Conservation (phyloP, 2,888 invertebrate genomes). For the Eupithecia inturbata region DNA sequence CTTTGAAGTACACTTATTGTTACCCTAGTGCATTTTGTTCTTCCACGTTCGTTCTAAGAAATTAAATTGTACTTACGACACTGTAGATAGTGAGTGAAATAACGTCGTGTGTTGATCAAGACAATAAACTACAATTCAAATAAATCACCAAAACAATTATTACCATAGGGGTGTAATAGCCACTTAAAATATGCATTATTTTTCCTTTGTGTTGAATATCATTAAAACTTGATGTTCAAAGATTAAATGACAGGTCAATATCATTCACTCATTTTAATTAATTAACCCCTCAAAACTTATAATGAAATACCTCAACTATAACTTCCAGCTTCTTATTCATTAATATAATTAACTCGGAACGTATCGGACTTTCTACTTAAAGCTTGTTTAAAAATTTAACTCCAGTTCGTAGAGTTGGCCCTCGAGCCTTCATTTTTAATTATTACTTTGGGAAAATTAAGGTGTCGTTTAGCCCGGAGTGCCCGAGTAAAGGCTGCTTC, state of each 20-base stretch:
- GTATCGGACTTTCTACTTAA: slow-evolving; percentile 82
- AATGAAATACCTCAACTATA: slow-evolving; percentile 46
- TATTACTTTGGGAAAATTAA: slow-evolving; percentile 85
- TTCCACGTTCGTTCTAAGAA: neutral
- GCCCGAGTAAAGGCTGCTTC: slow-evolving; percentile 70
- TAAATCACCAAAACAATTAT: no score
- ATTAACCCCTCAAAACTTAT: slow-evolving; percentile 31
- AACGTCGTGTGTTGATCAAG: no score
- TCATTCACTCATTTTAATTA: slow-evolving; percentile 10
- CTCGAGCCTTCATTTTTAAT: slow-evolving; percentile 83
- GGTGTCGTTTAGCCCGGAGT: slow-evolving; percentile 81
- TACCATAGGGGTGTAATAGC: no score
- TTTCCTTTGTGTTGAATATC: neutral
- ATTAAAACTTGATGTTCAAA: neutral
- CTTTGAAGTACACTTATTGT: neutral
- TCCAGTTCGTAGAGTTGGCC: slow-evolving; percentile 69
- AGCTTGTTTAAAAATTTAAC: slow-evolving; percentile 82
- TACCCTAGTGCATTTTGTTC: neutral
- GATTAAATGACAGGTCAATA: neutral
- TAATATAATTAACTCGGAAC: slow-evolving; percentile 78
- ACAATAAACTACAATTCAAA: no score
- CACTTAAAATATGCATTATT: neutral
- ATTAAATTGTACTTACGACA: no score
- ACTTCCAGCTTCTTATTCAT: slow-evolving; percentile 67
- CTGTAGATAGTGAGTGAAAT: neutral